Conservation (phyloP, 2,113 vertebrate species). For the Potamarius usumacintae region DNA sequence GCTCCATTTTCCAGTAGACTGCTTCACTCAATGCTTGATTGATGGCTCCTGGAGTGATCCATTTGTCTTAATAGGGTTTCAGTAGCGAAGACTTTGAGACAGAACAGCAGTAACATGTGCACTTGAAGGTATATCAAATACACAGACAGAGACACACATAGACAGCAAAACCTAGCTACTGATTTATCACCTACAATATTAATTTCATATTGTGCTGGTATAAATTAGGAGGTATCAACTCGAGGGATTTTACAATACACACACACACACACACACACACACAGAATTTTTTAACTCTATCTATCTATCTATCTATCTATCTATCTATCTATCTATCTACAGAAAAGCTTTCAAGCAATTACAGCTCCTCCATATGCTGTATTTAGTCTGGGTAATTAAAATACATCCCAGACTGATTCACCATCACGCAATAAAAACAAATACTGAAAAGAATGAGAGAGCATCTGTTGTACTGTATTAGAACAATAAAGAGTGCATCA, state of each 20-base stretch:
- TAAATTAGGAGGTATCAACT: not conserved
- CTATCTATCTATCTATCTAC: not conserved
- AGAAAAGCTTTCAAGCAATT: conserved; percentile 13
- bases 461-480: not conserved
- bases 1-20: conserved; percentile 45
- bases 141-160: not conserved
- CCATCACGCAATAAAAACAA: not conserved
- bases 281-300: not conserved
- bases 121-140: conserved; percentile 3
- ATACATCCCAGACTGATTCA: not conserved
- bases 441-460: not conserved
- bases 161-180: not conserved
- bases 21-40: conserved; percentile 49
- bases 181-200: conserved; percentile 17
- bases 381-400: not conserved
- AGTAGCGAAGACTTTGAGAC: conserved; percentile 28
- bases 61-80: conserved; percentile 55
- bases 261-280: too few species aligned
- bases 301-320: not conserved
- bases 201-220: not conserved
- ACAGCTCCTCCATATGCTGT: not conserved
- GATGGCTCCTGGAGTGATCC: conserved; percentile 47
- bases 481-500: not conserved
- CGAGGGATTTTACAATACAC: too few species aligned
- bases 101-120: conserved; percentile 39